Conservation (phyloP, 2,113 vertebrate genomes). For the Balaeniceps rex region DNA sequence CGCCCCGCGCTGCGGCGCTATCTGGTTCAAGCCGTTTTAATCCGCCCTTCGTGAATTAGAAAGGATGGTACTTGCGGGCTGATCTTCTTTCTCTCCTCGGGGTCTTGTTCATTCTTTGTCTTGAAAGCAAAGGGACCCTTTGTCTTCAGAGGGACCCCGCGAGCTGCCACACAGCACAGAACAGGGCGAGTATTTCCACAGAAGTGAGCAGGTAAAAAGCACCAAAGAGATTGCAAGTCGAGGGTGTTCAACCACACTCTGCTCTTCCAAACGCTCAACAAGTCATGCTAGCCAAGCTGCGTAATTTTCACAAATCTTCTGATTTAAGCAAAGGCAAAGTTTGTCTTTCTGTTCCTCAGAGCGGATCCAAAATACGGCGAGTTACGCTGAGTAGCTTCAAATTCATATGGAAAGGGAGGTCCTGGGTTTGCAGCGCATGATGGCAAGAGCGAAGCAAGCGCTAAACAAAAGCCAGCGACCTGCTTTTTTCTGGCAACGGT, state of each 20-base stretch:
- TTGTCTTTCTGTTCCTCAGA: neutral
- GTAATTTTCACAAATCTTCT: neutral
- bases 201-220: neutral
- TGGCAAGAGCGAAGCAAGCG: neutral
- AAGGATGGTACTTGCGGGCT: neutral
- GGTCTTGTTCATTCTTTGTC: neutral
- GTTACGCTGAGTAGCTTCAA: neutral
- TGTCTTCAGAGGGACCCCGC: neutral
- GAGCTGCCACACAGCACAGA: neutral
- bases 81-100: neutral
- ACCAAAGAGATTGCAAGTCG: neutral
- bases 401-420: neutral
- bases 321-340: neutral
- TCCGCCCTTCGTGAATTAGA: neutral
- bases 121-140: neutral
- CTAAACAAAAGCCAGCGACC: neutral
- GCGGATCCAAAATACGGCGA: neutral
- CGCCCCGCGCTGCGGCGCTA: fast-evolving
- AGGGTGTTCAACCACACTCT: neutral
- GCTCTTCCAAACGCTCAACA: neutral
- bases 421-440: neutral
- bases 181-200: neutral
- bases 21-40: neutral
- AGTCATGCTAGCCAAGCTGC: neutral
- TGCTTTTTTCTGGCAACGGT: neutral